phyloP scores from a whole-genome alignment of 1,140 invertebrate species.

The Metopolophium dirhodum region DNA sequence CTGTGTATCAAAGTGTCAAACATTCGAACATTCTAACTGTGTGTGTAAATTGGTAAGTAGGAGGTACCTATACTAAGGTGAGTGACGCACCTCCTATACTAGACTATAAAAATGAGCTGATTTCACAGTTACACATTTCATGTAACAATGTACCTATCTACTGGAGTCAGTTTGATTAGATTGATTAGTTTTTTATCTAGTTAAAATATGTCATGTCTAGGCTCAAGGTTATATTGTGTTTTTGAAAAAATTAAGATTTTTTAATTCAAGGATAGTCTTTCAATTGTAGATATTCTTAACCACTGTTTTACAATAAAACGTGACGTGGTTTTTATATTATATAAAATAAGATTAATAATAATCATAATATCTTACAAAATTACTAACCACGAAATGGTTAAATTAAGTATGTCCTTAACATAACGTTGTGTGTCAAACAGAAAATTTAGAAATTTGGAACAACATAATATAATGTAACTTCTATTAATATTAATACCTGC shows the following conservation, averaged over 20 bases:
- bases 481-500: background rate
- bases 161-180: background rate
- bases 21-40: background rate
- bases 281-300: background rate
- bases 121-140: background rate
- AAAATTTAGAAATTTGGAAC: background rate
- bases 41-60: background rate
- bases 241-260: constrained; percentile 12
- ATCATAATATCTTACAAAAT: background rate
- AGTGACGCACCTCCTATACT: too few relatives aligned
- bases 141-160: background rate
- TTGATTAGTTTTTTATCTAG: background rate
- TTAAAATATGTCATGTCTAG: background rate
- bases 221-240: background rate
- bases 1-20: too few relatives aligned
- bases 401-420: background rate
- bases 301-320: constrained; percentile 46
- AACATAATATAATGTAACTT: background rate
- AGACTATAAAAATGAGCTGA: background rate
- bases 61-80: too few relatives aligned
- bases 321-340: constrained; percentile 4
- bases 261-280: constrained; percentile 44
- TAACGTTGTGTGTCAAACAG: background rate
- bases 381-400: background rate
- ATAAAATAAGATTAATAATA: background rate